phyloP scores from a whole-genome alignment of 1,140 invertebrate species.

The Yoshiicerus persimilis region DNA sequence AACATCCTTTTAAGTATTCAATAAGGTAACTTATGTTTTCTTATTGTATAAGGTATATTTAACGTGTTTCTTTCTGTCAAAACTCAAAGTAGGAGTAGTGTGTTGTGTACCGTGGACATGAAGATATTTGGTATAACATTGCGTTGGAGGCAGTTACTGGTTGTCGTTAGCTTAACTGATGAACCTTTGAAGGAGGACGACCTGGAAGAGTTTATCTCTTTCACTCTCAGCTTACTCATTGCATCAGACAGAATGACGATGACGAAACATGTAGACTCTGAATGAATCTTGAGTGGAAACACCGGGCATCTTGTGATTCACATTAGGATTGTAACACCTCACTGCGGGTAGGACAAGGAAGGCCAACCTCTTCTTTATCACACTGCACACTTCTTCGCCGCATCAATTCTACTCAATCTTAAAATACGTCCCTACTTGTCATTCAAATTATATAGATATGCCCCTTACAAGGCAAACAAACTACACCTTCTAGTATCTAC shows the following conservation, averaged over 20 bases:
- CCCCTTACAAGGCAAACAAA: neutral
- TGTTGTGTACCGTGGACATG: neutral
- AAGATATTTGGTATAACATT: neutral
- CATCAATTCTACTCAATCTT: neutral
- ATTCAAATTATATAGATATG: slow-evolving; percentile 21
- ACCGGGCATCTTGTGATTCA: slow-evolving; percentile 27
- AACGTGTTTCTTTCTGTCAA: too few relatives aligned
- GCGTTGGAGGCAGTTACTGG: neutral
- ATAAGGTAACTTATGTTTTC: too few relatives aligned
- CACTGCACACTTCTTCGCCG: neutral
- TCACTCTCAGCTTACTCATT: neutral
- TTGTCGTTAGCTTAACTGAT: neutral
- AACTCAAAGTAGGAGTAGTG: too few relatives aligned
- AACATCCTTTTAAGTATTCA: too few relatives aligned
- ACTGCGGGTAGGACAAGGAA: slow-evolving; percentile 32
- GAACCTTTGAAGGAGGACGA: neutral
- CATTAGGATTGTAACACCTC: slow-evolving; percentile 38
- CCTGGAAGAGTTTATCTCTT: neutral
- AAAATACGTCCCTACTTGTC: slow-evolving; percentile 31
- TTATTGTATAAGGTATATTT: too few relatives aligned
- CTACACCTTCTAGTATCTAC: neutral
- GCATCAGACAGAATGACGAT: slow-evolving; percentile 11
- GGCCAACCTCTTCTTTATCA: slow-evolving; percentile 30
- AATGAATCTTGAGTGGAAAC: slow-evolving; percentile 26
- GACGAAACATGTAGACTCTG: neutral